phyloP scores from a whole-genome alignment of 1,140 invertebrate genomes.

The Temnothorax longispinosus region DNA sequence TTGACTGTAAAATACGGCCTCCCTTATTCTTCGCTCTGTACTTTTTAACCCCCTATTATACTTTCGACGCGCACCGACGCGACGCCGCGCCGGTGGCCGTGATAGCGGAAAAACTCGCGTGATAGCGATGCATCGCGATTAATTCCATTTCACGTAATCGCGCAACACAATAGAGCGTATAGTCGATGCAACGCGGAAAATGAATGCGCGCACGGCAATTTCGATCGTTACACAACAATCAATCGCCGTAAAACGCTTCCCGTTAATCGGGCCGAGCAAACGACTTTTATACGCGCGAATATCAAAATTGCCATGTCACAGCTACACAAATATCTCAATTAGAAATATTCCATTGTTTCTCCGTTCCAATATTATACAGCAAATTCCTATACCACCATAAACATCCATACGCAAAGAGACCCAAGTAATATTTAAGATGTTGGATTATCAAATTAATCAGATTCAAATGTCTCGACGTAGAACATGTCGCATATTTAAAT shows the following conservation, averaged over 20 bases:
- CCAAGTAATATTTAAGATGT: neutral
- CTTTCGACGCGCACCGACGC: conserved; percentile 2
- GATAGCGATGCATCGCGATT: conserved; percentile 48
- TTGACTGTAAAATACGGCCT: conserved; percentile 47
- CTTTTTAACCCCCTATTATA: conserved; percentile 16
- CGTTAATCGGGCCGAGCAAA: conserved; percentile 30
- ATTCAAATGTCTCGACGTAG: neutral
- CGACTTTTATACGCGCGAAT: neutral
- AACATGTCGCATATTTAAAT: neutral
- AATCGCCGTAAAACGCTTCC: conserved; percentile 26
- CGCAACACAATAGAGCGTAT: conserved; percentile 2
- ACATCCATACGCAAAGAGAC: neutral
- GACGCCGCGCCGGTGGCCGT: neutral
- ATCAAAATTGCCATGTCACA: conserved; percentile 1
- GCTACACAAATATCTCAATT: neutral
- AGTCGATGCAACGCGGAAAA: conserved; percentile 32
- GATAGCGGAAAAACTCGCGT: conserved; percentile 46
- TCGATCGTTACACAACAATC: conserved; percentile 45
- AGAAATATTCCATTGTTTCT: neutral
- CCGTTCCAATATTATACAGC: neutral
- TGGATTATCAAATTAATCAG: neutral
- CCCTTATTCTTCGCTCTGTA: conserved; percentile 26
- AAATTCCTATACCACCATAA: neutral
- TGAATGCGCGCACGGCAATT: conserved; percentile 44
- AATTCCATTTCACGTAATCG: conserved; percentile 58